These are phyloP conservation scores for Heloderma charlesbogerti DNA, from an alignment of 2,113 vertebrate genomes.

Conservation along the genomic window DNA sequence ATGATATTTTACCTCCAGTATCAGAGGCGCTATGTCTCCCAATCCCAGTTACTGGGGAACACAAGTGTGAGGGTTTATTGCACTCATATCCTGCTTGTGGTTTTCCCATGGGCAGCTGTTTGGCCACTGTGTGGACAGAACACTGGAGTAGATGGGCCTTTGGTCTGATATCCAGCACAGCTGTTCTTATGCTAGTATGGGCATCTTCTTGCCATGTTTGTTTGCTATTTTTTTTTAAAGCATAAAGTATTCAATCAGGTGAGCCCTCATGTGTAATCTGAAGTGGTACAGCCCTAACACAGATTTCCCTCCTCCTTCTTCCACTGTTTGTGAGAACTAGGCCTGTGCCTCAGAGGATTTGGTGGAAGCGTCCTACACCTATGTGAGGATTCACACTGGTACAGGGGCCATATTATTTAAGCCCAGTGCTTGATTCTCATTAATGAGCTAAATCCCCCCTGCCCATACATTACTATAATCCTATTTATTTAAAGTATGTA, in stretches of 20 bases:
- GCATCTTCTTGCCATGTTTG: neutral
- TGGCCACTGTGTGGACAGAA: too few relatives aligned
- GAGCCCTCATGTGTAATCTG: neutral
- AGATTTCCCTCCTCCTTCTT: neutral
- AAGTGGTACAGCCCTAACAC: neutral
- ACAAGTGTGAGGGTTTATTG: too few relatives aligned
- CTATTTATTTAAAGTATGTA: neutral
- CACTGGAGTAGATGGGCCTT: too few relatives aligned
- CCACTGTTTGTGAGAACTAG: neutral
- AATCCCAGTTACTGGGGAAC: too few relatives aligned
- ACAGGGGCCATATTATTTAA: neutral
- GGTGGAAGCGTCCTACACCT: neutral
- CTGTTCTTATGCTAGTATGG: neutral
- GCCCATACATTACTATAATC: neutral
- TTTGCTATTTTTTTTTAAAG: neutral
- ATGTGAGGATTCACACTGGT: neutral
- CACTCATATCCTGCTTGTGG: too few relatives aligned
- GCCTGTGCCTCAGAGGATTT: neutral
- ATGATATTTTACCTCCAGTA: too few relatives aligned
- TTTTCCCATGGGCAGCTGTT: too few relatives aligned
- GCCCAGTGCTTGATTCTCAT: neutral
- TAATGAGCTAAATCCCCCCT: neutral
- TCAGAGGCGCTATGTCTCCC: too few relatives aligned
- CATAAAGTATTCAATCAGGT: neutral
- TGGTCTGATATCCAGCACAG: too few relatives aligned